These are phyloP conservation scores for Gallinago undulata DNA, from an alignment of 2,113 vertebrate species.

Conservation along the genomic window DNA sequence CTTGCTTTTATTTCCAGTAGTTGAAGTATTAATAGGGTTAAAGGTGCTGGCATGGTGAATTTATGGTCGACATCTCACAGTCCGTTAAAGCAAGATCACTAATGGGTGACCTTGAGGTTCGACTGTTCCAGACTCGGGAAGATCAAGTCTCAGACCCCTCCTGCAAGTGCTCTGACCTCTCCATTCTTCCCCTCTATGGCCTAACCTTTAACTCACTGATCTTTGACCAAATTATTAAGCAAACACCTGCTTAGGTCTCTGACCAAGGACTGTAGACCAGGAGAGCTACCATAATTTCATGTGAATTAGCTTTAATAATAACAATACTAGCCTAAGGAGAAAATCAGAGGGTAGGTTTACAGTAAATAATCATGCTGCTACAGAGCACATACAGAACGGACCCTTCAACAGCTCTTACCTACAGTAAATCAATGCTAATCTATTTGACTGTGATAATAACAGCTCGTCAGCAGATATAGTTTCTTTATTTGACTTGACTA, in stretches of 20 bases:
- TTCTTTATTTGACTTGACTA: constrained; percentile 62
- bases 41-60: constrained; percentile 90
- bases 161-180: constrained; percentile 87
- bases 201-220: constrained; percentile 97
- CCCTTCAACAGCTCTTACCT: constrained; percentile 55
- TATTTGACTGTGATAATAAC: constrained; percentile 63
- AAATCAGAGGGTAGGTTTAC: constrained; percentile 78
- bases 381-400: constrained; percentile 1
- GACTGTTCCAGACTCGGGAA: constrained; percentile 89
- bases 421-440: constrained; percentile 70
- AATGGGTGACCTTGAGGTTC: constrained; percentile 99
- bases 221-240: constrained; percentile 99
- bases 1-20: constrained; percentile 82
- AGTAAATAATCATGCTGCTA: constrained; percentile 70
- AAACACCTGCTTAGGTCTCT: constrained; percentile 95
- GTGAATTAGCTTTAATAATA: constrained; percentile 81
- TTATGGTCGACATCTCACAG: constrained; percentile 86
- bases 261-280: constrained; percentile 76
- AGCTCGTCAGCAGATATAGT: constrained; percentile 50
- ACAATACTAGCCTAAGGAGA: constrained; percentile 73
- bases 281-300: constrained; percentile 84
- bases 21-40: constrained; percentile 93
- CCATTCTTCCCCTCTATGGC: constrained; percentile 82
- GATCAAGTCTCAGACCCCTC: constrained; percentile 95
- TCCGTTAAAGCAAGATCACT: constrained; percentile 89